Percentiles rank a stretch among this genome's conserved stretches.
Conservation (phyloP, 1,140 invertebrate species). For the Neodiprion lecontei region DNA sequence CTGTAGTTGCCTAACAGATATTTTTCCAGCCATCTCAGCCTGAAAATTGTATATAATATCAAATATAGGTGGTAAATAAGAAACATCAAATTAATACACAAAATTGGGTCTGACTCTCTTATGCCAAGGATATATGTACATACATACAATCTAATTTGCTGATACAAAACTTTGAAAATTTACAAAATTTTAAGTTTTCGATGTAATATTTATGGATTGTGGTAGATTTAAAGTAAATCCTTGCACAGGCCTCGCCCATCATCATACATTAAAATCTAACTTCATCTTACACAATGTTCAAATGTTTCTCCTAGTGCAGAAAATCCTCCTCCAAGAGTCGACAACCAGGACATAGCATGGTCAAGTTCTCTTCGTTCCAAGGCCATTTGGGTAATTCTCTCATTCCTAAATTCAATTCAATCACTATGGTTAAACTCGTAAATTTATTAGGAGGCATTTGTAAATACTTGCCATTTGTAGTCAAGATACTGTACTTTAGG, state of each 20-base stretch:
- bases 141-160: not conserved
- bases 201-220: too few relatives aligned
- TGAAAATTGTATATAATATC: slow-evolving; percentile 55
- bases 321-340: slow-evolving; percentile 94
- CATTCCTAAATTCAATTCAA: slow-evolving; percentile 45
- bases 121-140: slow-evolving; percentile 10
- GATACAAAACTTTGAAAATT: too few relatives aligned
- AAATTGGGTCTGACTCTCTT: not conserved
- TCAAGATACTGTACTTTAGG: slow-evolving; percentile 71
- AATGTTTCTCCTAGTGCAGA: slow-evolving; percentile 90
- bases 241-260: too few relatives aligned
- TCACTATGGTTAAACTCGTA: slow-evolving; percentile 1
- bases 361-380: slow-evolving; percentile 79
- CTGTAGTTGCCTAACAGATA: slow-evolving; percentile 82
- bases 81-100: slow-evolving; percentile 20
- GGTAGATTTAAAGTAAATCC: too few relatives aligned
- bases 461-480: slow-evolving; percentile 67
- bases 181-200: too few relatives aligned
- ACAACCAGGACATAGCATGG: slow-evolving; percentile 90
- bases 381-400: slow-evolving; percentile 54
- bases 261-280: too few relatives aligned
- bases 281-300: slow-evolving; percentile 74
- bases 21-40: slow-evolving; percentile 86
- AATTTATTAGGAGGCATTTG: slow-evolving; percentile 16
- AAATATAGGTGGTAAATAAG: slow-evolving; percentile 13